Conservation (phyloP, 1,140 invertebrate species). For the Phortica variegata region DNA sequence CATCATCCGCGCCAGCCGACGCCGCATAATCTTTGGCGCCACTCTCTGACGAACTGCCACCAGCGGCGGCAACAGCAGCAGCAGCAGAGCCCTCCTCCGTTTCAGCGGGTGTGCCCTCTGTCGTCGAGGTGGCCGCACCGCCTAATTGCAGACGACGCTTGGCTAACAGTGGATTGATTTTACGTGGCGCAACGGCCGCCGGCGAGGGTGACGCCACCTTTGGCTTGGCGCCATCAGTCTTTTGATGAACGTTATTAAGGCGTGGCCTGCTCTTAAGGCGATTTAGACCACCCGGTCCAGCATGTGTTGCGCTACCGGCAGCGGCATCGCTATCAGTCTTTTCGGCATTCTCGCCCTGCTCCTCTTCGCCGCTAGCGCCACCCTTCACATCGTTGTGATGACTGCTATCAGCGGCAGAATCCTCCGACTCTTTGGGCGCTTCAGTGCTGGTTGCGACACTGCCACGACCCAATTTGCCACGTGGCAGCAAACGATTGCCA, state of each 20-base stretch:
- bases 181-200: constrained; percentile 30
- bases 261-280: constrained; percentile 51
- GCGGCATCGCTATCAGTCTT: constrained; percentile 29
- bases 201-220: constrained; percentile 18
- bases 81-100: constrained; percentile 46
- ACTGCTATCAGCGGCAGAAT: constrained; percentile 45
- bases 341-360: constrained; percentile 26
- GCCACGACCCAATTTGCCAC: constrained; percentile 37
- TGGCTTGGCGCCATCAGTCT: constrained; percentile 47
- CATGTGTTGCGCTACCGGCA: constrained; percentile 18
- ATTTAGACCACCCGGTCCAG: constrained; percentile 38
- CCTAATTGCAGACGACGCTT: constrained; percentile 45
- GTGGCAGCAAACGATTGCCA: constrained; percentile 37
- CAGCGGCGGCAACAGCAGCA: no score
- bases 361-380: constrained; percentile 4
- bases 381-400: constrained; percentile 47
- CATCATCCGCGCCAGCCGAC: constrained; percentile 18
- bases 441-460: constrained; percentile 41
- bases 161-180: constrained; percentile 52
- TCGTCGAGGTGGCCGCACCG: constrained; percentile 39
- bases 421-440: constrained; percentile 51
- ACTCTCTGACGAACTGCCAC: constrained; percentile 17
- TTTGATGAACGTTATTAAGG: constrained; percentile 41
- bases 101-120: constrained; percentile 41
- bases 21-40: constrained; percentile 32